Evolutionary conservation across 2,113 vertebrate species (phyloP).

Genomic region (Passerina amoena): DNA sequence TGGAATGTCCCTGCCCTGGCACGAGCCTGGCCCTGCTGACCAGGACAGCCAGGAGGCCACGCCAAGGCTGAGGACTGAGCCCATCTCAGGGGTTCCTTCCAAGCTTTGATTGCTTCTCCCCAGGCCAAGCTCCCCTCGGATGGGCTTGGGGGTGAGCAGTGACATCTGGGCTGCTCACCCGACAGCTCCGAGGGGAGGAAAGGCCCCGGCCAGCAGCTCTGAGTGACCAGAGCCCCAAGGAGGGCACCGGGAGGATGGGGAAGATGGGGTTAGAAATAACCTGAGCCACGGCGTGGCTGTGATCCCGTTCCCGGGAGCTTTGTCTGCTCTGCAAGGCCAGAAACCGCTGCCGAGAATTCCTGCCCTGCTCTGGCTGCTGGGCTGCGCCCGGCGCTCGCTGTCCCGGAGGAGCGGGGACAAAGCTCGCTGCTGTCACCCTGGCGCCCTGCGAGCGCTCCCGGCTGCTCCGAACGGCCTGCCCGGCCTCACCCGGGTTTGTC

Average conservation of each 20-base stretch:
- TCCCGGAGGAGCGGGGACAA: neutral
- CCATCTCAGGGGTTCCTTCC: neutral
- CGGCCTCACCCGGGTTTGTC: neutral
- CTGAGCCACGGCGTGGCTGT: neutral
- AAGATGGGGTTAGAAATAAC: neutral
- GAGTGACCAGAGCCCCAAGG: neutral
- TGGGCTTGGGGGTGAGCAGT: neutral
- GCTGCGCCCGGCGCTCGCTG: neutral
- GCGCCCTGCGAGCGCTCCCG: neutral
- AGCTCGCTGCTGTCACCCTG: neutral
- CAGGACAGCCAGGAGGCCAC: neutral
- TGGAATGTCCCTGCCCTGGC: neutral
- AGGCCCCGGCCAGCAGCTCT: neutral
- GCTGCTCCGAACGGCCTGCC: neutral
- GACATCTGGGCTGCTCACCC: neutral
- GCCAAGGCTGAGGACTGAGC: neutral
- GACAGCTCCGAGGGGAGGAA: neutral
- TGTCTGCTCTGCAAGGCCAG: neutral
- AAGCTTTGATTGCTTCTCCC: neutral
- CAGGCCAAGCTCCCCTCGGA: rapidly evolving
- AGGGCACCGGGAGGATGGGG: neutral
- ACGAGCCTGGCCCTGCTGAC: rapidly evolving
- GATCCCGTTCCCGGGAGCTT: neutral
- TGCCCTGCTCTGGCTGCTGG: neutral
- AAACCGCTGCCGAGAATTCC: neutral